These are phyloP conservation scores for Cynocephalus volans DNA, from an alignment of 2,113 vertebrate genomes.

Conservation along the genomic window DNA sequence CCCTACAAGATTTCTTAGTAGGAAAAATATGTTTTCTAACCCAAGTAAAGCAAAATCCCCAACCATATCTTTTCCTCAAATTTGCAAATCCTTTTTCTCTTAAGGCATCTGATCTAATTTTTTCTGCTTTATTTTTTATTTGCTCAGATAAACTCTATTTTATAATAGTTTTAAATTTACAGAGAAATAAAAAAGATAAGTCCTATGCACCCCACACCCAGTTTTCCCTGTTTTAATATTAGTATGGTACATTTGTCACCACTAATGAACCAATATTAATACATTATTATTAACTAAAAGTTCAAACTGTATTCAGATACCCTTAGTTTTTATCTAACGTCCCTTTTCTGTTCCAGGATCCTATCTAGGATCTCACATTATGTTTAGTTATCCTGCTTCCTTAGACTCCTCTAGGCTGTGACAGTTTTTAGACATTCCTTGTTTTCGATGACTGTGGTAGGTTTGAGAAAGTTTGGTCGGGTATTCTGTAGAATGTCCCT, in stretches of 20 bases:
- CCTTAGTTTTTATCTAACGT: background rate
- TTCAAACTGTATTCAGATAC: background rate
- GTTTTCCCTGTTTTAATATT: background rate
- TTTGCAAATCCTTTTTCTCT: background rate
- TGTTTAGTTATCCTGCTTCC: background rate
- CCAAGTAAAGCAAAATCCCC: background rate
- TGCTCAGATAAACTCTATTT: conserved; percentile 35
- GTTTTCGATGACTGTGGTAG: background rate
- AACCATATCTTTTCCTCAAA: background rate
- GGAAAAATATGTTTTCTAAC: conserved; percentile 40
- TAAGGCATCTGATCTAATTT: background rate
- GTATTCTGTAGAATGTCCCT: background rate
- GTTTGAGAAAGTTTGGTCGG: background rate
- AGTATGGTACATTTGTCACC: background rate
- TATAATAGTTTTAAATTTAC: background rate
- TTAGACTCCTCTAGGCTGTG: background rate
- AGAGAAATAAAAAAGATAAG: background rate
- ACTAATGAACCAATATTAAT: background rate
- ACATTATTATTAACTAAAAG: background rate
- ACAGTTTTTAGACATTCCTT: background rate
- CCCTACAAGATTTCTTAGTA: background rate
- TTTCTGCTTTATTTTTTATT: background rate
- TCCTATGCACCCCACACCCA: no score
- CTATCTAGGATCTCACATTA: background rate
- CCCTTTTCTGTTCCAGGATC: background rate